These are phyloP conservation scores for Amphipoea lucens DNA, from an alignment of 2,888 invertebrate species.

Conservation along the genomic window DNA sequence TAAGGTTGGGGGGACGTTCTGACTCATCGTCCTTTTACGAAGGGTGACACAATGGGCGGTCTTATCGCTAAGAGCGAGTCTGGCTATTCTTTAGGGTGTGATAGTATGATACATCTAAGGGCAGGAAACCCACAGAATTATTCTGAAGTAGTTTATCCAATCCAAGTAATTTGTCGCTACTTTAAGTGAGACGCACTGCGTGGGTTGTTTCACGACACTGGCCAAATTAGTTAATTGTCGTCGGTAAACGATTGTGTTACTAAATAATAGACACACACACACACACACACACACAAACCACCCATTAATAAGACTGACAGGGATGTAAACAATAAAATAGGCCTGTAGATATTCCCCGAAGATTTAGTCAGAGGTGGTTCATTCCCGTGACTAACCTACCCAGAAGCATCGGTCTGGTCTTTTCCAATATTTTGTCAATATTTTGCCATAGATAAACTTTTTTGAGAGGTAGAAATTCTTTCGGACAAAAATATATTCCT, in stretches of 20 bases:
- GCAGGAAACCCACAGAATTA: neutral
- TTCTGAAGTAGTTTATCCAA: conserved; percentile 12
- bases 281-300: neutral
- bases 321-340: neutral
- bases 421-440: neutral
- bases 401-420: neutral
- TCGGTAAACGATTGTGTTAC: conserved; percentile 16
- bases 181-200: conserved; percentile 6
- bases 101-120: too few relatives aligned
- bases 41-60: too few relatives aligned
- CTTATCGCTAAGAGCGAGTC: too few relatives aligned
- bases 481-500: neutral
- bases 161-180: conserved; percentile 7
- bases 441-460: neutral
- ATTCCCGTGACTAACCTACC: neutral
- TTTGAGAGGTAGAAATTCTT: neutral
- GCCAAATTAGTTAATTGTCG: conserved; percentile 27
- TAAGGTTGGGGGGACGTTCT: too few relatives aligned
- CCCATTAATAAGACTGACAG: neutral
- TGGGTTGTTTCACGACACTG: conserved; percentile 28
- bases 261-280: neutral
- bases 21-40: too few relatives aligned
- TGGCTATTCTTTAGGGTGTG: too few relatives aligned
- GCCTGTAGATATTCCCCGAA: neutral
- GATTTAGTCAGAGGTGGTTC: neutral